Conservation (phyloP, 2,888 invertebrate species). For the Drosophila cognata region DNA sequence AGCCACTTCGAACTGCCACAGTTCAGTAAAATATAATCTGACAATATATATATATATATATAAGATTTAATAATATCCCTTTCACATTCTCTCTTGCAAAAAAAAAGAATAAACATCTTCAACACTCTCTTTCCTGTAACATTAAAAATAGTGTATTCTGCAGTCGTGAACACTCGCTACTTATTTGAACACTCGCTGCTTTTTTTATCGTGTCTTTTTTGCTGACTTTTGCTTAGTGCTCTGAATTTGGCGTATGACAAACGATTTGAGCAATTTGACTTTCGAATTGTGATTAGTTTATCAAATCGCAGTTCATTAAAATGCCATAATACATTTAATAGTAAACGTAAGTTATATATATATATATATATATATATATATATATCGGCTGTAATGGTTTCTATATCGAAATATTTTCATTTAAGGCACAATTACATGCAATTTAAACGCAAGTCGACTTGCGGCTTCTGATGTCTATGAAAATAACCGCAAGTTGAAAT, state of each 20-base stretch:
- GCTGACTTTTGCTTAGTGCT: conserved; percentile 45
- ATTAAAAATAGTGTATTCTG: conserved; percentile 8
- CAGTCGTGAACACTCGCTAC: not conserved
- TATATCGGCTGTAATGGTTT: conserved; percentile 22
- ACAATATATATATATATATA: not conserved
- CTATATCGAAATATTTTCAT: conserved; percentile 24
- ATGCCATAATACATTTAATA: conserved; percentile 58
- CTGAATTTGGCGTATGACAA: conserved; percentile 64
- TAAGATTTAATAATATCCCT: not conserved
- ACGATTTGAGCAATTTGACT: conserved; percentile 74
- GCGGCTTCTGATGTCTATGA: conserved; percentile 15
- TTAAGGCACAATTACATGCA: conserved; percentile 41
- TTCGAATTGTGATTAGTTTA: conserved; percentile 74
- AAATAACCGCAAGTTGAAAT: not conserved
- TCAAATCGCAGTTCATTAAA: conserved; percentile 71
- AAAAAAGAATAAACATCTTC: not conserved
- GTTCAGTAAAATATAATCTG: not conserved
- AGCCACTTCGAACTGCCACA: not conserved
- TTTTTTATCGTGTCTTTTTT: conserved; percentile 3
- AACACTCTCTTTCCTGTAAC: not conserved
- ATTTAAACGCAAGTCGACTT: conserved; percentile 35
- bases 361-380: not conserved
- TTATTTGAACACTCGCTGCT: not conserved
- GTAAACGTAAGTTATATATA: not conserved
- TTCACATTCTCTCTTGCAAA: not conserved